Base-by-base conservation (phyloP, 2,113 vertebrate species). In the Ancistrus triradiatus region DNA sequence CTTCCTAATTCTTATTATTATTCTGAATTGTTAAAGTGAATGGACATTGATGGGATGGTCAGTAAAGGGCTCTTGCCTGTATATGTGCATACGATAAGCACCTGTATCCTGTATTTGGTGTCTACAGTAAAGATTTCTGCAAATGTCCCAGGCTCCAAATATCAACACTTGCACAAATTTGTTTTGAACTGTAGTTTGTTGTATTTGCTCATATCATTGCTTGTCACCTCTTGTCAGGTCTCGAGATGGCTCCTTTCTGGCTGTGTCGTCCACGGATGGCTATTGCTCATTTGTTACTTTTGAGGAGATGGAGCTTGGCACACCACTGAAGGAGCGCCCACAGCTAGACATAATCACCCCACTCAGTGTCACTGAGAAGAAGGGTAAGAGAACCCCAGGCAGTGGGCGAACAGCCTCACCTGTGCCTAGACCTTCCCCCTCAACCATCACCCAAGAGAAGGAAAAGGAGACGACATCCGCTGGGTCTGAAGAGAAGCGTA, bases 281-380 rank as follows among this genome's bases (percentile, higher is more conserved):
- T 99, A 99, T 73, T 99, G 96, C 72, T 98, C 96, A 0, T 95
- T 99, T 42, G 88, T 98, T 68, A 92, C 93, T 1, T 97, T 99
- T 50, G 90, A 90, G 70, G 80, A 90, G 5, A 88, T 81, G 0
- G 95, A 99, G 75, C 88, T 99, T 59, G 96, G 96, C 13, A 69
- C 79, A 2, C 90, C 91, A 0, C 70, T 98, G 66, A 94, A 92
- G 73, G 93, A 95, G 53, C 93, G 89, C 21, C 96, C 94, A 0
- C 76, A 81, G 14, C 61, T 97, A 52, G 86, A 81, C 10, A 0
- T 86, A 37, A 81, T 85, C 53, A 84, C 87, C 9, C 82, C 88
- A 0, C 77, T 69, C 17, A 76, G 66, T 19, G 69, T 80, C 1
- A 84, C 83, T n/a, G 92, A 94, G 68, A 98, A 92, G 81, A 97